Conservation (phyloP, 2,113 vertebrate genomes). For the Elaphurus davidianus region DNA sequence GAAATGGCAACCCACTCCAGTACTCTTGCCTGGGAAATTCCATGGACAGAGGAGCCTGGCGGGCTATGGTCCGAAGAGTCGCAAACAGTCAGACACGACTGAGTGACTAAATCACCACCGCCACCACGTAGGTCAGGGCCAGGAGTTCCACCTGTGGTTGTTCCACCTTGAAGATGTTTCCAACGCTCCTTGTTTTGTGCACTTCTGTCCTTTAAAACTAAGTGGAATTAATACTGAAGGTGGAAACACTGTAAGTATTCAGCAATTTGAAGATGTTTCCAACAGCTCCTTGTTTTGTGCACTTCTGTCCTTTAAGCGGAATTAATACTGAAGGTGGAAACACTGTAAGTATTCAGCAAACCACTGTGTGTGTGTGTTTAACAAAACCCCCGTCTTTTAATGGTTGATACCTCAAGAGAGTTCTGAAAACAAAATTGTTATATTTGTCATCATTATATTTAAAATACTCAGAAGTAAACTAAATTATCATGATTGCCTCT, state of each 20-base stretch:
- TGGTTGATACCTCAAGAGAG: not conserved
- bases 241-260: not conserved
- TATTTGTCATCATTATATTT: not conserved
- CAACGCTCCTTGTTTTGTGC: not conserved
- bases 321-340: not conserved
- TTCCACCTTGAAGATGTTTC: not conserved
- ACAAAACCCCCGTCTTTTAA: not conserved
- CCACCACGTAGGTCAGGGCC: accelerated
- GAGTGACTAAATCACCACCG: not conserved
- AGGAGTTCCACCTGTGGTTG: not conserved
- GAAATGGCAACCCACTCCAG: not conserved
- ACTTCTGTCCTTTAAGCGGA: not conserved
- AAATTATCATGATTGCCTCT: not conserved
- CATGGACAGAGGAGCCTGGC: not conserved
- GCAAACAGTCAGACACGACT: not conserved
- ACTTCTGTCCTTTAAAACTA: not conserved
- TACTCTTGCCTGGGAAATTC: not conserved
- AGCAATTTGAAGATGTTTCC: not conserved
- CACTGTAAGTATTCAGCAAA: not conserved
- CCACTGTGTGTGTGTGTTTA: not conserved
- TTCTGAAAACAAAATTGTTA: not conserved
- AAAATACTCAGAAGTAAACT: not conserved
- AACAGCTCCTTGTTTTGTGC: not conserved
- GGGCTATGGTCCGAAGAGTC: not conserved
- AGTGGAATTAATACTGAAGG: not conserved